Evolutionary conservation across 1,140 invertebrate species (phyloP), one percentile per base, ranked within the genome.

Genomic region (Pogonomyrmex barbatus): DNA sequence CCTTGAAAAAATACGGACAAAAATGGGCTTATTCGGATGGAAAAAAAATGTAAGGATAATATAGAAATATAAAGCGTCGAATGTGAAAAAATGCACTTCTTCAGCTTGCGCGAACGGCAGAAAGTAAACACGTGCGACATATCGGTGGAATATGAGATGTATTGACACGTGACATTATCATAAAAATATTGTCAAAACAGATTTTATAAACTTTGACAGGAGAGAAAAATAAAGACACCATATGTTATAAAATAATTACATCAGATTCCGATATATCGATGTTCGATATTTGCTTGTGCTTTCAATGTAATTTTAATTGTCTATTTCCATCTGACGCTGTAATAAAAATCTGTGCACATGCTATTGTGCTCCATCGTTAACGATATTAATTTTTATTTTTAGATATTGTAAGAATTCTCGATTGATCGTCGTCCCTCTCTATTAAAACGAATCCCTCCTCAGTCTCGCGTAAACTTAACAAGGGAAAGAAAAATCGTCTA

Each of bases 301-400:
- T 83, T 30, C 68, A 71, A 75, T 68, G 68, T 83, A 83, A 73
- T 83, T 82, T 83, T 83, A 83, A 83, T 83, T 83, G 68, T 54
- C 47, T 56, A 50, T 45, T 50, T 83, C 42, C 54, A 83, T 83
- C 54, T 83, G 79, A 42, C 33, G 68, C 33, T 50, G 79, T 60
- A 73, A 73, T 75, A 73, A 83, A 83, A 75, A 60, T 60, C 30
- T 33, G 60, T 50, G 56, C 54, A 45, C n/a, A 47, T n/a, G 67
- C 54, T 62, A 45, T 73, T 73, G 33, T n/a, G 36, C 45, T 58
- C 17, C 17, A 17, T 30, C 67, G 78, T 30, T 82, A 82, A 9
- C 65, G 45, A 73, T 83, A 73, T 83, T 82, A 82, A 82, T 82
- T 82, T 82, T 33, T 54, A 82, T 82, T 82, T 82, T 33, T 54